A percentile compares a stretch with the other conserved stretches of the same genome.
phyloP scores from a whole-genome alignment of 2,113 vertebrate species.

The Scomber scombrus region DNA sequence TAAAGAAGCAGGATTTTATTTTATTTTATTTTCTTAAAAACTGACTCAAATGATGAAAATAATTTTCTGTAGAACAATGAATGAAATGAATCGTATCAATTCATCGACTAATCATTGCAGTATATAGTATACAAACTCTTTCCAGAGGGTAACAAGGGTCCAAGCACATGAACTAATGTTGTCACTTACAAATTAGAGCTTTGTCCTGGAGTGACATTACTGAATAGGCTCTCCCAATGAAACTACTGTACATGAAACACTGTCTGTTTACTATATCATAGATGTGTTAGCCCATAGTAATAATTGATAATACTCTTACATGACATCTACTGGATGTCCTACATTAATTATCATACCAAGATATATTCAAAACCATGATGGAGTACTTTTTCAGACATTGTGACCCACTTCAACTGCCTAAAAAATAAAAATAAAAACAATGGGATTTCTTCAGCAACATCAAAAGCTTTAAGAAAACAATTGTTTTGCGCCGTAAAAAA shows the following conservation, averaged over 20 bases:
- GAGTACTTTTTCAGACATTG: background rate
- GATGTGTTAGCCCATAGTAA: no score
- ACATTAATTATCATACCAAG: background rate
- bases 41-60: no score
- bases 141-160: no score
- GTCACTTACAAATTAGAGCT: background rate
- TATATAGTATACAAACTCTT: no score
- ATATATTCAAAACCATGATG: conserved; percentile 16
- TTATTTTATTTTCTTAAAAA: no score
- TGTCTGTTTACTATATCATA: background rate
- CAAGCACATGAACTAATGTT: no score
- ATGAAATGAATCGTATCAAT: no score
- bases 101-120: no score
- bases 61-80: no score
- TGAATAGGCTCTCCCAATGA: background rate
- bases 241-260: background rate
- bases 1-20: no score
- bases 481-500: conserved; percentile 25
- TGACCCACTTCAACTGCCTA: conserved; percentile 21
- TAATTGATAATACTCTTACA: no score
- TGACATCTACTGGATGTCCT: background rate
- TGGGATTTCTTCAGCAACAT: background rate
- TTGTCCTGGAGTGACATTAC: background rate
- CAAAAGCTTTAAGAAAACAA: conserved; percentile 3
- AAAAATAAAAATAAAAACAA: conserved; percentile 18